Evolutionary conservation across 2,888 invertebrate species (phyloP).

Genomic region (Agrotis clavis): DNA sequence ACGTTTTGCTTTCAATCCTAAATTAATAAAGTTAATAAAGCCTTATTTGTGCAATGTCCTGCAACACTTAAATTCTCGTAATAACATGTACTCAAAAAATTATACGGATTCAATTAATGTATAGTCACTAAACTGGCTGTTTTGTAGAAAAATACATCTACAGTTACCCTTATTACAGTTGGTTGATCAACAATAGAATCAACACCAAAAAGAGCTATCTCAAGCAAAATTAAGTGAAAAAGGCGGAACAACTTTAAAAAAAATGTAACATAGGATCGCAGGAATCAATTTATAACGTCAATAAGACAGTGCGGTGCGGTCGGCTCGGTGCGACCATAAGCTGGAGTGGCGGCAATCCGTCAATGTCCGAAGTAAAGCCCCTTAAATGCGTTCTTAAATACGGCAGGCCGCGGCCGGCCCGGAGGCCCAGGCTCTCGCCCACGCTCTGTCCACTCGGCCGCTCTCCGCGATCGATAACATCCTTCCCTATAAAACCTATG

Average conservation of each 20-base stretch:
- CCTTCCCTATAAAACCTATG: conserved; percentile 67
- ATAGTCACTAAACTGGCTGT: no score
- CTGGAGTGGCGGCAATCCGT: conserved; percentile 82
- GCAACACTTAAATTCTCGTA: no score
- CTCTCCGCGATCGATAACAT: conserved; percentile 76
- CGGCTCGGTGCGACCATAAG: conserved; percentile 72
- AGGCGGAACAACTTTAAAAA: conserved; percentile 53
- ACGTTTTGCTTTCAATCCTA: no score
- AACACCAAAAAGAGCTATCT: conserved; percentile 25
- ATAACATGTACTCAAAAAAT: no score
- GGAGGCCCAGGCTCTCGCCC: conserved; percentile 60
- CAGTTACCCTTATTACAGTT: background rate
- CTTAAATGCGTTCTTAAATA: conserved; percentile 86
- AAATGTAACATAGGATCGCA: conserved; percentile 65
- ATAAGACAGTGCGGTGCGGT: conserved; percentile 74
- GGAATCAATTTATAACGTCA: conserved; percentile 79
- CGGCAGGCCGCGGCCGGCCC: conserved; percentile 66
- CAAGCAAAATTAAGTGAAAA: conserved; percentile 52
- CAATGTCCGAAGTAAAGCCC: conserved; percentile 86
- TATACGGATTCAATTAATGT: no score
- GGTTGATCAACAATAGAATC: conserved; percentile 10
- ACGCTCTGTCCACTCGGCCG: conserved; percentile 77
- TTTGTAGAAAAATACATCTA: background rate
- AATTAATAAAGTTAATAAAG: no score
- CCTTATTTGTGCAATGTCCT: no score